Base-by-base conservation (phyloP, 2,113 vertebrate genomes). In the Choloepus hoffmanni region DNA sequence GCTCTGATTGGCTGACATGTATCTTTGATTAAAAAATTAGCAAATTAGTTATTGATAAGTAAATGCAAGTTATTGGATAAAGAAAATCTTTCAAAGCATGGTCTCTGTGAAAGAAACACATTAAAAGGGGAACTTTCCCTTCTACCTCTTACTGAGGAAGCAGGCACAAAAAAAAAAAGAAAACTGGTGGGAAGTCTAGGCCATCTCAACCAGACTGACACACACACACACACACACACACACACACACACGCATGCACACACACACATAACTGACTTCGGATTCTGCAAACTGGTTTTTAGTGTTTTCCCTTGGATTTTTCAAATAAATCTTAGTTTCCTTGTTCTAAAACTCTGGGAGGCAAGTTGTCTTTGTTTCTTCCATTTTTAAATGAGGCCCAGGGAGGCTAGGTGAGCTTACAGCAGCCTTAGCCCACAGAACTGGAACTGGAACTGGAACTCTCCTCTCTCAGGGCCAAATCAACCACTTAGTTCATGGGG, bases 11-110 rank as follows among this genome's bases (percentile, higher is more conserved):
- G 30, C 28, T 96, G 43, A 90, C 70, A 73, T 19, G n/a, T 70
- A 53, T 62, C 33, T 93, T 79, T 53, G 76, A 95, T 91, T 96
- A 92, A 95, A 94, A 95, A 85, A 96, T 91, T 79, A 86, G 60
- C 19, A 74, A 86, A 92, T 95, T 96, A 72, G 60, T 67, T 92
- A 58, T 2, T 91, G 30, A 40, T 81, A 94, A 89, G 81, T 89
- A 94, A 89, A 88, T 76, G 5, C 55, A 88, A 24, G 63, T 85
- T 65, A 53, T 65, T 48, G 55, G 50, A 92, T 60, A 81, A 7
- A n/a, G 45, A 65, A 55, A 92, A 65, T 30, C 5, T 76, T 84
- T 89, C 18, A 48, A 79, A 93, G 23, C 63, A 12, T 63, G 10
- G 48, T 55, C 33, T 85, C 40, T 78, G 30, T n/a, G 74, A 82